phyloP scores from a whole-genome alignment of 1,140 invertebrate species.

The Heliothis virescens region DNA sequence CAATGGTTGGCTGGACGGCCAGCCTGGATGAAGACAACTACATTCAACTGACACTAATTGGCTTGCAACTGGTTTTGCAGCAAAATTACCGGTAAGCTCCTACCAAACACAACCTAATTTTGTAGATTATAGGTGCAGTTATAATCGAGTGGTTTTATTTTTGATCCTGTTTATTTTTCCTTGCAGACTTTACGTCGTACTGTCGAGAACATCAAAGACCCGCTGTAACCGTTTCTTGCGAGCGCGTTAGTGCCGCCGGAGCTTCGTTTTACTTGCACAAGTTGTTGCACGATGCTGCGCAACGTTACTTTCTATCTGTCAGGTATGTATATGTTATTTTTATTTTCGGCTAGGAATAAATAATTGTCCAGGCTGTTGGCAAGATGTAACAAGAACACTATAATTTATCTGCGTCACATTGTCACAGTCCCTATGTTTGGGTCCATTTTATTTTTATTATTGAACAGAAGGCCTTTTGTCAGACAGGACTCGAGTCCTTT shows the following conservation, averaged over 20 bases:
- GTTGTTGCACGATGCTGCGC: conserved; percentile 96
- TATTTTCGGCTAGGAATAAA: too few species aligned
- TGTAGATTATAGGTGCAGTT: too few species aligned
- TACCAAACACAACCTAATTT: too few species aligned
- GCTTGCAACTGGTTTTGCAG: conserved; percentile 96
- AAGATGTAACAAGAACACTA: too few species aligned
- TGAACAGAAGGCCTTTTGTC: too few species aligned
- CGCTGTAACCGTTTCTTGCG: conserved; percentile 97
- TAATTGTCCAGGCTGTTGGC: too few species aligned
- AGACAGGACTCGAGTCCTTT: too few species aligned
- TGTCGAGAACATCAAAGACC: conserved; percentile 97
- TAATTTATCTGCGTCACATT: too few species aligned
- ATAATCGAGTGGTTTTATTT: background rate
- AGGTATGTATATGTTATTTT: conserved; percentile 84
- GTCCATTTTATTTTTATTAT: too few species aligned
- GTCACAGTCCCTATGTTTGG: too few species aligned
- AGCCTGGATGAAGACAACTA: conserved; percentile 98
- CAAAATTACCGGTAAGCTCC: conserved; percentile 88
- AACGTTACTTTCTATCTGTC: conserved; percentile 97
- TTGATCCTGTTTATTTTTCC: conserved; percentile 10
- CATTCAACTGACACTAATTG: conserved; percentile 97
- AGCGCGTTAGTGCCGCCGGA: conserved; percentile 97
- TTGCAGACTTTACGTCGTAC: conserved; percentile 93
- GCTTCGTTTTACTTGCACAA: conserved; percentile 93
- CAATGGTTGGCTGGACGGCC: conserved; percentile 94